A percentile compares a stretch with the other conserved stretches of the same genome.
phyloP scores from a whole-genome alignment of 2,113 vertebrate species.

The Halcyon malimbica region DNA sequence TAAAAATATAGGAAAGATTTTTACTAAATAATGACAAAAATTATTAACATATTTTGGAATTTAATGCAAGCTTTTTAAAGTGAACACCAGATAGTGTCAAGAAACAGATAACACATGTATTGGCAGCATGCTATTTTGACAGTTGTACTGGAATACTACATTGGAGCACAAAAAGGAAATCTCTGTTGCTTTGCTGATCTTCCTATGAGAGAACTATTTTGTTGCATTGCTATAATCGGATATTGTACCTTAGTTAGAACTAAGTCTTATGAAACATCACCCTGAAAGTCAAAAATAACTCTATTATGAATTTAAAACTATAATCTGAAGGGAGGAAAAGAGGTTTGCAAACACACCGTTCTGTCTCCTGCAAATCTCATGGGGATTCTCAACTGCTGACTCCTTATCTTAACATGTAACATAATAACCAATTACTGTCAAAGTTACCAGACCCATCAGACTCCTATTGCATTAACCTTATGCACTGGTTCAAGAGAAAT shows the following conservation, averaged over 20 bases:
- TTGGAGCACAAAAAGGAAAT: not conserved
- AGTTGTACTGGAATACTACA: not conserved
- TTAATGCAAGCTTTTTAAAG: not conserved
- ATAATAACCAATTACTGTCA: slow-evolving; percentile 79
- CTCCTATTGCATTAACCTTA: slow-evolving; percentile 78
- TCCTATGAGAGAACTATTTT: not conserved
- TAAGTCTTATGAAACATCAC: slow-evolving; percentile 27
- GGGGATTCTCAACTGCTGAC: slow-evolving; percentile 64
- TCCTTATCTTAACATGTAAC: slow-evolving; percentile 74
- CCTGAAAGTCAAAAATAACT: slow-evolving; percentile 56
- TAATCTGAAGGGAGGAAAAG: slow-evolving; percentile 47
- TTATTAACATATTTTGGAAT: not conserved
- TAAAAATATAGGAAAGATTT: not conserved
- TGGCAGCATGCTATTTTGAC: not conserved
- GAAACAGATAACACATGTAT: not conserved
- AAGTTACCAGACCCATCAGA: slow-evolving; percentile 68
- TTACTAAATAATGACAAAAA: not conserved
- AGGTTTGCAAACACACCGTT: slow-evolving; percentile 51
- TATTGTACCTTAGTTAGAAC: not conserved
- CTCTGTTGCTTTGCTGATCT: not conserved
- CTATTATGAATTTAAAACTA: slow-evolving; percentile 57
- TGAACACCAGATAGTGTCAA: not conserved
- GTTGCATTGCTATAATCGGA: not conserved
- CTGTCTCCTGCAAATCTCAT: slow-evolving; percentile 51
- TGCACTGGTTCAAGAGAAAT: slow-evolving; percentile 70